Evolutionary conservation across 2,888 invertebrate species (phyloP).

Genomic region (Apodemia duryi): DNA sequence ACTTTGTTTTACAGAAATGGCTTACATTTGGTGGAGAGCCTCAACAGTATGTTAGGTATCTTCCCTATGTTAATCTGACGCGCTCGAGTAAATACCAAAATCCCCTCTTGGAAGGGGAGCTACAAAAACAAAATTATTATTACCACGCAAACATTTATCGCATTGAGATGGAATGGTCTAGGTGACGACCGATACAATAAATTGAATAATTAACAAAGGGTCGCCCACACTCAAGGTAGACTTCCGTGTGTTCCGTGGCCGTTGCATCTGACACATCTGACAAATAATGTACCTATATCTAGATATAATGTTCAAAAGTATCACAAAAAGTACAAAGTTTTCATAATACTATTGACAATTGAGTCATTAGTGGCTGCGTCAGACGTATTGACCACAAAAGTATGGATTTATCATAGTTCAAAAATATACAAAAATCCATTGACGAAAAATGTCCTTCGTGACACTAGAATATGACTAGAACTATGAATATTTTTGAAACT

Average conservation of each 20-base stretch:
- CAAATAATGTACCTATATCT: neutral
- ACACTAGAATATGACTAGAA: neutral
- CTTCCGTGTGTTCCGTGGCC: neutral
- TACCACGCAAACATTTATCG: slow-evolving; percentile 19
- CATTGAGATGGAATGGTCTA: slow-evolving; percentile 28
- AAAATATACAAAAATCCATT: neutral
- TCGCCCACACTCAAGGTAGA: slow-evolving; percentile 22
- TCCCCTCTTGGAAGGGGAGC: neutral
- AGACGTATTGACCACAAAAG: neutral
- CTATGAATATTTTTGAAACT: neutral
- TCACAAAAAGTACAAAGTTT: too few species aligned
- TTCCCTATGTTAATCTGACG: too few species aligned
- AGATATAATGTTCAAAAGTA: too few species aligned
- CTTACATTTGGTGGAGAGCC: too few species aligned
- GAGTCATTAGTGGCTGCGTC: neutral
- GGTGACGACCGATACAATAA: slow-evolving; percentile 22
- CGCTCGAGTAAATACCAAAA: too few species aligned
- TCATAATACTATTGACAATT: neutral
- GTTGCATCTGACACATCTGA: neutral
- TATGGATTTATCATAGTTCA: neutral
- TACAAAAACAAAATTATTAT: slow-evolving; percentile 15
- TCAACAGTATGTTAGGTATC: too few species aligned
- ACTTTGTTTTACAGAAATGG: too few species aligned
- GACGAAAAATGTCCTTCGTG: neutral
- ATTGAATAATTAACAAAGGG: slow-evolving; percentile 16